Base-by-base conservation (phyloP, 2,888 invertebrate species). In the Lysandra bellargus region DNA sequence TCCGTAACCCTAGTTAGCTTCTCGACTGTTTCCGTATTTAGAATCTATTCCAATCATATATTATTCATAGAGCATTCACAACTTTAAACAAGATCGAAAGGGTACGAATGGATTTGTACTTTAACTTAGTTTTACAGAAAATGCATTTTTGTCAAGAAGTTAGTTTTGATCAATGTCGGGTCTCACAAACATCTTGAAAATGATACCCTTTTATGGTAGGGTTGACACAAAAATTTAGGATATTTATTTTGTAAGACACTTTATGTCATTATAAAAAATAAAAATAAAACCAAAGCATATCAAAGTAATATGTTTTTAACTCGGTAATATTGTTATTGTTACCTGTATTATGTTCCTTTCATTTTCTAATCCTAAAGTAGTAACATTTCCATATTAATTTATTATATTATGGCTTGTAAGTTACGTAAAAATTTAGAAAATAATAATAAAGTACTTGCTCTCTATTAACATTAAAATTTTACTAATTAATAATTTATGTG, bases 81-180 rank as follows among this genome's bases (percentile, higher is more conserved):
- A 76, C 49, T 76, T 57, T 33, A 76, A 76, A 76, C 76, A 76
- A 57, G 76, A 76, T 33, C 53, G 76, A 76, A 76, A 76, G 57
- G 76, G 53, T 53, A 57, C 49, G 76, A 76, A 76, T 76, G 53
- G 76, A 76, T 53, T 49, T 76, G 76, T 76, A 76, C 57, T 76
- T 17, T 57, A 76, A 76, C 76, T 76, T 76, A 76, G 76, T 82
- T 81, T 82, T 80, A 80, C 81, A 82, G 82, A 86, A 86, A 88
- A 85, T 86, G 86, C 85, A 76, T 88, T 84, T 85, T 86, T 84
- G 85, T 84, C 85, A 85, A 83, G 81, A 82, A 83, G 84, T 84
- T 87, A 88, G 85, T 88, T 86, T 85, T 84, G 83, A 80, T 82
- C 82, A 81, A 83, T 81, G 81, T 83, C 80, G 82, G 81, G 81